Evolutionary conservation across 1,140 invertebrate genomes (phyloP).

Genomic region (Parasteatoda tepidariorum): DNA sequence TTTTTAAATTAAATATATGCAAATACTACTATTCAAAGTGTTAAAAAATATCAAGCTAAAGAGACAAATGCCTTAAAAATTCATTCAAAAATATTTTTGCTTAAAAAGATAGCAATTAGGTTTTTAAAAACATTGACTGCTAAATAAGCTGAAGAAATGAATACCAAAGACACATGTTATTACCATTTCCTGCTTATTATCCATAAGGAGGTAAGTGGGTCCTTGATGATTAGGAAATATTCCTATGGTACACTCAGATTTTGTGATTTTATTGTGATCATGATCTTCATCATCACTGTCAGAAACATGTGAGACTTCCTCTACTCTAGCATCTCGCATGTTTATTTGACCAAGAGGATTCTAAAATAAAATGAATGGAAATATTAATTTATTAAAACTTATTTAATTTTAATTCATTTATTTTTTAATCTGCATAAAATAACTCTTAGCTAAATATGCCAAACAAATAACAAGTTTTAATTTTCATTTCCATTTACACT

Average conservation of each 20-base stretch:
- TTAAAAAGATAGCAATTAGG: no score
- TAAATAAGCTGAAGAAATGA: no score
- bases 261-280: conserved; percentile 57
- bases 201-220: conserved; percentile 90
- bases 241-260: conserved; percentile 83
- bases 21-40: no score
- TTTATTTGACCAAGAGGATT: conserved; percentile 92
- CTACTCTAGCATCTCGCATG: conserved; percentile 91
- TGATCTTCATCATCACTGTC: conserved; percentile 84
- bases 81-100: no score
- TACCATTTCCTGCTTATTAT: conserved; percentile 84
- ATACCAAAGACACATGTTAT: conserved; percentile 15
- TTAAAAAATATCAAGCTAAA: no score
- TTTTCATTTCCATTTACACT: no score
- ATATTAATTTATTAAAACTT: no score
- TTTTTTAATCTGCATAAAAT: not conserved
- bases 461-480: no score
- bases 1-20: no score
- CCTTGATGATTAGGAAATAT: conserved; percentile 92
- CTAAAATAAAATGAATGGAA: conserved; percentile 71
- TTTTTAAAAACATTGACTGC: no score
- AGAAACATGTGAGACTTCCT: conserved; percentile 91
- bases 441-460: no score
- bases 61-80: no score
- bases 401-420: not conserved